Conservation (phyloP, 2,797 vertebrate species). For the Gallinago stenura region DNA sequence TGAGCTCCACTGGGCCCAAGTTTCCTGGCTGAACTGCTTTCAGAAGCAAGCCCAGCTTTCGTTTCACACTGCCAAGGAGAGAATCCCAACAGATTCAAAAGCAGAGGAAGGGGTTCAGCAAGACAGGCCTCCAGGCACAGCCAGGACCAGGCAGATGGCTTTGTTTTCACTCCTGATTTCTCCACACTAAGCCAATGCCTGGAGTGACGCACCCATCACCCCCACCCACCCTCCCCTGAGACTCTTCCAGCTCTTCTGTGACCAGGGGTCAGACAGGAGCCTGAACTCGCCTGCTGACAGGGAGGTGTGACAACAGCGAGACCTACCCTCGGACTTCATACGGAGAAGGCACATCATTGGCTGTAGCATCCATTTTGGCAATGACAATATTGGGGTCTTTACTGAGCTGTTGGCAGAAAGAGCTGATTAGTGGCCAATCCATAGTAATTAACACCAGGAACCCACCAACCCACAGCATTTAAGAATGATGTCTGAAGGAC, state of each 20-base stretch:
- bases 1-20: not conserved
- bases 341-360: constrained; percentile 94
- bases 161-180: not conserved
- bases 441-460: not conserved
- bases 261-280: not conserved
- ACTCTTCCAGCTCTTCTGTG: not conserved
- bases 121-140: not conserved
- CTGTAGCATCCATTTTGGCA: constrained; percentile 99
- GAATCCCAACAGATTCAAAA: not conserved
- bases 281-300: accelerated
- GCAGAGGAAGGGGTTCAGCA: not conserved
- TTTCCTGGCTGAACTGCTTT: not conserved
- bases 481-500: not conserved
- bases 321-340: constrained; percentile 98
- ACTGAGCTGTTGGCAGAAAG: constrained; percentile 82
- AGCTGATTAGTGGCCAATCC: not conserved
- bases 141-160: not conserved
- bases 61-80: not conserved
- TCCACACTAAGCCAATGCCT: not conserved
- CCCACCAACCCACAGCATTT: accelerated
- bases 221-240: not conserved
- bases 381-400: constrained; percentile 90
- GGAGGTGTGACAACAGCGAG: not conserved
- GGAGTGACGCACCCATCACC: not conserved
- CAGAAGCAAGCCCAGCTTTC: not conserved